phyloP scores from a whole-genome alignment of 1,140 invertebrate species.

The Drosophila gunungcola region DNA sequence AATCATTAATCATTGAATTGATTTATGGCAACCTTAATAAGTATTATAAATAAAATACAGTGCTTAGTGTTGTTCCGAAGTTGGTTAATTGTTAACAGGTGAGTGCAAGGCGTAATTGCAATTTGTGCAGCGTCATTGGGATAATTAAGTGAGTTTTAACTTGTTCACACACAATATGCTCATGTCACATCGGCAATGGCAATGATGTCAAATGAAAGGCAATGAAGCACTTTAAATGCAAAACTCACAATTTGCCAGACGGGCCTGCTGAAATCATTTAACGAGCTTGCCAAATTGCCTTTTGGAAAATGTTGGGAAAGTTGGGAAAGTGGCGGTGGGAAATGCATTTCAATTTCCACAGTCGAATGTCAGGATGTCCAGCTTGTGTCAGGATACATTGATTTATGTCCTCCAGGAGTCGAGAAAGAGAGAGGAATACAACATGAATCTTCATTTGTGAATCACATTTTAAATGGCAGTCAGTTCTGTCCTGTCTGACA shows the following conservation, averaged over 20 bases:
- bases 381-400: conserved; percentile 54
- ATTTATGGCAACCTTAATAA: no score
- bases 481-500: conserved; percentile 18
- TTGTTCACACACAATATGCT: conserved; percentile 12
- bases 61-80: not conserved
- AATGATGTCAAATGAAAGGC: conserved; percentile 16
- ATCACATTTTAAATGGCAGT: conserved; percentile 51
- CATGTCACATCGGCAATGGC: conserved; percentile 31
- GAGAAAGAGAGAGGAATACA: not conserved
- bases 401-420: conserved; percentile 43
- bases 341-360: not conserved
- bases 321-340: not conserved
- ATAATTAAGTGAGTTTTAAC: conserved; percentile 10
- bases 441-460: conserved; percentile 50
- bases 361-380: conserved; percentile 24
- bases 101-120: conserved; percentile 11
- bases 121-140: conserved; percentile 13
- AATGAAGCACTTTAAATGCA: conserved; percentile 49
- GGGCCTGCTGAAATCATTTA: conserved; percentile 25
- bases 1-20: no score
- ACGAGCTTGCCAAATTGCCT: conserved; percentile 40
- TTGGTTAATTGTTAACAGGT: conserved; percentile 10
- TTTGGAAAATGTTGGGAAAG: conserved; percentile 1
- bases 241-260: conserved; percentile 26
- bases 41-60: not conserved